phyloP scores from a whole-genome alignment of 2,113 vertebrate genomes.

The Halichoerus grypus region DNA sequence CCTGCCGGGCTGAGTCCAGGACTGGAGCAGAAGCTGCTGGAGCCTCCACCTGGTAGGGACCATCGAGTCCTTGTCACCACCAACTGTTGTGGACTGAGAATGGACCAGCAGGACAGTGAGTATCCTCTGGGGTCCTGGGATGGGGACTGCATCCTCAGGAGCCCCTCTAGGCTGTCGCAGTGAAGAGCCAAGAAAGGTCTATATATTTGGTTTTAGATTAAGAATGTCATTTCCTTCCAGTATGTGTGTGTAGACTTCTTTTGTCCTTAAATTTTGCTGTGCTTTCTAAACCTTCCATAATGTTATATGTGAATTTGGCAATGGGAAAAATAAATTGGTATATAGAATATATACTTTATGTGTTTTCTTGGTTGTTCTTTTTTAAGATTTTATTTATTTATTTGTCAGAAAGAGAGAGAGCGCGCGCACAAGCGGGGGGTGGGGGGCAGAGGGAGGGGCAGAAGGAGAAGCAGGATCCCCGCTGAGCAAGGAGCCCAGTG shows the following conservation, averaged over 20 bases:
- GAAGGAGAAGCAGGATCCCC: too few species aligned
- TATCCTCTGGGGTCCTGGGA: accelerated
- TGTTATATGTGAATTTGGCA: not conserved
- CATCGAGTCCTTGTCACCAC: not conserved
- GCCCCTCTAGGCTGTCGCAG: not conserved
- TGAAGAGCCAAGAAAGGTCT: not conserved
- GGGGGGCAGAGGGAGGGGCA: too few species aligned
- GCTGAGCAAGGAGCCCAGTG: accelerated
- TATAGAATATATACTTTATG: not conserved
- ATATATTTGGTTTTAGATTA: not conserved
- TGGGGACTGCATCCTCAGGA: too few species aligned
- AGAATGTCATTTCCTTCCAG: not conserved
- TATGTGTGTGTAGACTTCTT: too few species aligned
- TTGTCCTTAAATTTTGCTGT: not conserved
- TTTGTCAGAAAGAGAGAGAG: not conserved
- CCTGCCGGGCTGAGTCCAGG: slow-evolving; percentile 93
- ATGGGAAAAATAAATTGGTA: too few species aligned
- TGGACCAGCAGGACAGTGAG: not conserved
- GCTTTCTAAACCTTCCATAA: too few species aligned
- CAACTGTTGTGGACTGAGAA: too few species aligned
- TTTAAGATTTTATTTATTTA: not conserved
- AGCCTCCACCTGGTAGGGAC: not conserved
- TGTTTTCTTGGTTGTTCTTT: not conserved
- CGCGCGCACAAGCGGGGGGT: too few species aligned
- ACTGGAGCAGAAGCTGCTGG: slow-evolving; percentile 75